Evolutionary conservation across 2,797 vertebrate species (phyloP), one percentile per base, ranked within the genome.

Genomic region (Liasis olivaceus): DNA sequence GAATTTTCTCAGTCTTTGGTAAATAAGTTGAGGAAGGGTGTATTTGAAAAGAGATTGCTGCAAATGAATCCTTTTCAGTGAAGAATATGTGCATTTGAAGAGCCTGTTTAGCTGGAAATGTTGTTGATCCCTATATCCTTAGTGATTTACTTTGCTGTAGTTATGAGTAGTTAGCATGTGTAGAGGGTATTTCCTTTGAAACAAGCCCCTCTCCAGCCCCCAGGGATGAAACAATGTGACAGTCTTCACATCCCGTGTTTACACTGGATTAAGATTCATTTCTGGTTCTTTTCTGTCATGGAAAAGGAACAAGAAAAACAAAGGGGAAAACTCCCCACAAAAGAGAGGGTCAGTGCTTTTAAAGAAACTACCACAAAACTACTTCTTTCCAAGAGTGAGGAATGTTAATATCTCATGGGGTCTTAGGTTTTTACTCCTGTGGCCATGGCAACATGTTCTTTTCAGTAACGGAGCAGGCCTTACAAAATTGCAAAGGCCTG

Each of bases 371-470:
- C 92, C 95, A 93, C 92, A 95, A 96, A 95, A 93, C 96, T 96
- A 94, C 96, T 96, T 95, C 96, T 96, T 96, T 97, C 96, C 95
- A 95, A 95, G 97, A 96, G 96, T 92, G 63, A 97, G 97, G 97
- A 97, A 97, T 97, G 97, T 97, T 95, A 96, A 95, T 96, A 95
- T 97, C 95, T 96, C 94, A 93, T 95, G 86, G 93, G 96, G 94
- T 95, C 94, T 95, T 95, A 96, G 96, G 95, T 97, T 97, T 97
- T 96, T 97, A 96, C 0, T 90, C 95, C 96, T 94, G 97, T 97
- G 96, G 85, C 97, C 96, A 97, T 98, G 96, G 96, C 85, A 96
- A 97, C 97, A 91, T 59, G 93, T 93, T 94, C 93, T 95, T 95
- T 94, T 98, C 96, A 97, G 94, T 95, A 96, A 97, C 96, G 96